Evolutionary conservation across 2,888 invertebrate genomes (phyloP), one percentile per base, ranked within the genome.

Genomic region (Drosophila putrida): DNA sequence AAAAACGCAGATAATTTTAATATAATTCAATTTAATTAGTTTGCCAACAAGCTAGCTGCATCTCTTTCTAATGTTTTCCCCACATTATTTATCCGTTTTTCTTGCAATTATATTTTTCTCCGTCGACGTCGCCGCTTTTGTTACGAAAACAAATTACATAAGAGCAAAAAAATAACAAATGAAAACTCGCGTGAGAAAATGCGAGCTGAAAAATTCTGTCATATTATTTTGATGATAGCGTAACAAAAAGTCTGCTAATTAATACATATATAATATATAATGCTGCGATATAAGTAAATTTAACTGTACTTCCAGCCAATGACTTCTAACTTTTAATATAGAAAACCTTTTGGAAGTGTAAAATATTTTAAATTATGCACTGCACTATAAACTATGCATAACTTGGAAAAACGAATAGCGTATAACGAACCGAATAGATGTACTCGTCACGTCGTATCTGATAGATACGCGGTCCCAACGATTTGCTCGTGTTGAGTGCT

Each of bases 121-220:
- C 70, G 62, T 58, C 67, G 64, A 68, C 82, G 71, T 69, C 84
- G 71, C 61, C 70, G 85, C 73, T 57, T 79, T 75, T 59, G 89
- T 87, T 87, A 87, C 88, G 86, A 87, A 87, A 87, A 89, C 82
- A 59, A 67, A 88, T 87, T 87, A 88, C 89, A 88, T 87, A 87
- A 87, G 78, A 67, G 78, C 68, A 70, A 78, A 76, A 39, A 43
- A n/a, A 49, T 35, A 43, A 54, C 43, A 55, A 49, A 39, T n/a
- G 46, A 43, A 63, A 70, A 76, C 41, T 78, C 62, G 79, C 76
- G 59, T 78, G 75, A 69, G 57, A 60, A 10, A 35, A 35, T 35
- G 10, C 10, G 11, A 35, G 51, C 28, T 50, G 55, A 31, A 44
- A 44, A 47, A 67, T 78, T 25, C 68, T 60, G 43, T 47, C 51